Evolutionary conservation across 2,113 vertebrate species (phyloP).

Genomic region (Bettongia penicillata): DNA sequence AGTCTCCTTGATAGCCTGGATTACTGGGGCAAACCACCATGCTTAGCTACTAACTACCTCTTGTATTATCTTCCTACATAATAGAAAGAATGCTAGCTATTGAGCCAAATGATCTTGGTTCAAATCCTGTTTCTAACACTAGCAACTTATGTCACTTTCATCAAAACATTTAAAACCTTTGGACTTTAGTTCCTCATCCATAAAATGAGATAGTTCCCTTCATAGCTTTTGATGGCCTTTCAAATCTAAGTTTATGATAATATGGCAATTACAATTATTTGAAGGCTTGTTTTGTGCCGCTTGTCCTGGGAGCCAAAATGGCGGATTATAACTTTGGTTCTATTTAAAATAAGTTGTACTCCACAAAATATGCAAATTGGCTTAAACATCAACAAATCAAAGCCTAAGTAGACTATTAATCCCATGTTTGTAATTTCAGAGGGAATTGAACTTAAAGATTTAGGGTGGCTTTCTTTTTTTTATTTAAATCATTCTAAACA

Average conservation of each 20-base stretch:
- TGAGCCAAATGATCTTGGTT: not conserved
- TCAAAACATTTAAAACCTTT: not conserved
- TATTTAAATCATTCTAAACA: not conserved
- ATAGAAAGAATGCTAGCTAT: not conserved
- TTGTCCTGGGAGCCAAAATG: not conserved
- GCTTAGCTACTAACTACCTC: not conserved
- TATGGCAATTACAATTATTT: not conserved
- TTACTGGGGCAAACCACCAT: not conserved
- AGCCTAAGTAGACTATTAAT: not conserved
- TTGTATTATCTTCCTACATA: not conserved
- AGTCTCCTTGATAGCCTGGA: not conserved
- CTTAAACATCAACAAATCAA: not conserved
- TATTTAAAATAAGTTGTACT: not conserved
- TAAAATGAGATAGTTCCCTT: not conserved
- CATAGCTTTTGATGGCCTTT: not conserved
- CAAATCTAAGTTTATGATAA: not conserved
- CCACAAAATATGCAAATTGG: not conserved
- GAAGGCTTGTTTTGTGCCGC: not conserved
- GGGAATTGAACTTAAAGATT: not conserved
- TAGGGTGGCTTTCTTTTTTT: not conserved
- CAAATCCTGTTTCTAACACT: not conserved
- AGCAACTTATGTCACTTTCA: not conserved
- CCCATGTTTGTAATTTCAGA: not conserved
- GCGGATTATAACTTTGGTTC: not conserved
- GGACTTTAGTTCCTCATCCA: not conserved